Evolutionary conservation across 2,113 vertebrate genomes (phyloP), one percentile per base, ranked within the genome.

Genomic region (Propithecus coquereli): DNA sequence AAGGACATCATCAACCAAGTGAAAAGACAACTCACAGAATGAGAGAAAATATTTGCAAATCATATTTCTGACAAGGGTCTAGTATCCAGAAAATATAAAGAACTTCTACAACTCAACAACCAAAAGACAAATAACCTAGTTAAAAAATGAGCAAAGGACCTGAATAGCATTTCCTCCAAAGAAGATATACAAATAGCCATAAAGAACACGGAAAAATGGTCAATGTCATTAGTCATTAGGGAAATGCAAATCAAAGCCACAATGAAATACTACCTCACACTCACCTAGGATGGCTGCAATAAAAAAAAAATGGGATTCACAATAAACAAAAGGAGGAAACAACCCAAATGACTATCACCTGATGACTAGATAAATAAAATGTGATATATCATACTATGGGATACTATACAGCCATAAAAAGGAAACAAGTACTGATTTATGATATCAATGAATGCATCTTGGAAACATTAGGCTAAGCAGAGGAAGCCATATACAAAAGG

Each of bases 31-130:
- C 40, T 84, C 52, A 88, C 8, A 43, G 23, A 80, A 63, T 14
- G 9, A 13, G n/a, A 91, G n/a, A 90, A 94, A 89, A 79, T 91
- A 66, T 54, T 71, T 82, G 66, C 25, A 89, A 91, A 47, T 77
- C 13, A 5, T 32, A 13, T 40, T 37, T 82, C 47, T 92, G 47
- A 65, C 45, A 63, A 87, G 25, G 13, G 18, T 76, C 34, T 90
- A 65, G 8, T 61, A 87, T 17, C 13, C 6, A 87, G 20, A 87
- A 86, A 66, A 91, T 11, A 91, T 22, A n/a, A 71, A 77, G 59
- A 76, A 70, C 3, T 43, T 76, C 45, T 85, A 59, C 18, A 65
- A 85, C 27, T 43, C 37, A 73, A 63, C 37, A 91, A 85, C 13
- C 7, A 34, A 63, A 86, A 92, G 37, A 45, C 9, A 80, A 88